phyloP scores from a whole-genome alignment of 53 echinoderm and acorn worm genomes.

The Pentamera pediparva region DNA sequence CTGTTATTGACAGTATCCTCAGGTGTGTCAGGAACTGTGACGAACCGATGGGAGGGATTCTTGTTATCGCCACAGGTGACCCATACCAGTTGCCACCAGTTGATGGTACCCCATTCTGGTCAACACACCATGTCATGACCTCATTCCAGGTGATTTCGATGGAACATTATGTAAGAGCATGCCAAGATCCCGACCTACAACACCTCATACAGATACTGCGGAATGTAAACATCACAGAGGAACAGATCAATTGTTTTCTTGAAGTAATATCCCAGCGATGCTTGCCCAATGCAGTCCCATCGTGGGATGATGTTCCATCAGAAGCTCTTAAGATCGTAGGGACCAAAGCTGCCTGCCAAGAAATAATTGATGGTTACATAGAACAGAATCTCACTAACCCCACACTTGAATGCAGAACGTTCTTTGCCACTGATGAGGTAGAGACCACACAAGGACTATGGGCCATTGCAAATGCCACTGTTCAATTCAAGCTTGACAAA shows the following conservation, averaged over 20 bases:
- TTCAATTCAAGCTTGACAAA: constrained; percentile 25
- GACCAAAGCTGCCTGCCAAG: constrained; percentile 31
- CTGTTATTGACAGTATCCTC: constrained; percentile 35
- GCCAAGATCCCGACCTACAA: constrained; percentile 28
- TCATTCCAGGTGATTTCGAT: constrained; percentile 24
- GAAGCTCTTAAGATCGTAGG: constrained; percentile 31
- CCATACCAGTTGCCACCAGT: constrained; percentile 40
- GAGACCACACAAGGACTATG: constrained; percentile 16
- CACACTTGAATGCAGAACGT: constrained; percentile 10
- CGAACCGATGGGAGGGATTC: constrained; percentile 31
- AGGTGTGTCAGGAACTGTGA: constrained; percentile 19
- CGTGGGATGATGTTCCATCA: constrained; percentile 14
- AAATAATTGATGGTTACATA: constrained; percentile 15
- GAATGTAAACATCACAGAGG: constrained; percentile 6
- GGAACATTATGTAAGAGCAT: constrained; percentile 29
- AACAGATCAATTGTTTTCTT: not conserved
- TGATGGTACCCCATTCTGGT: constrained; percentile 34
- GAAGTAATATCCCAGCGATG: not conserved
- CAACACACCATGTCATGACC: constrained; percentile 31
- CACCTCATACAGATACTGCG: constrained; percentile 28
- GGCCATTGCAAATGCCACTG: not conserved
- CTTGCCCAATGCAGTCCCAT: constrained; percentile 19
- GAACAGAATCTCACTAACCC: constrained; percentile 4
- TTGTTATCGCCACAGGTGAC: constrained; percentile 37
- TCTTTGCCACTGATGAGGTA: constrained; percentile 19